Conservation (phyloP, 2,797 vertebrate genomes). For the Pteropus rufus region DNA sequence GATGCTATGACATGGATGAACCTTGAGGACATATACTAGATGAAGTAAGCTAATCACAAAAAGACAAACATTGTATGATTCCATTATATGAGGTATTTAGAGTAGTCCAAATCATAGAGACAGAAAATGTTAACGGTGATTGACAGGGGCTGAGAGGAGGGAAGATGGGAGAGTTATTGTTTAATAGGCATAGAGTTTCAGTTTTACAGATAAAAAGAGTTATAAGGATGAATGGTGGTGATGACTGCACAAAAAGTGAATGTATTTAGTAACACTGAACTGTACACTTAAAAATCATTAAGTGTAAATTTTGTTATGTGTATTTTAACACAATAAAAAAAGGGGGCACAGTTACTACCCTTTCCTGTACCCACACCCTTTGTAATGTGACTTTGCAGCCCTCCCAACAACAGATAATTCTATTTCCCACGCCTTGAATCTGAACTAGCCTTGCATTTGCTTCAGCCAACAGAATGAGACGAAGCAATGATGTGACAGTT, state of each 20-base stretch:
- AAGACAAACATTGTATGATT: not conserved
- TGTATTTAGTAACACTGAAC: not conserved
- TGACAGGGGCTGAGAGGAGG: not conserved
- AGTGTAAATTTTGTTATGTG: not conserved
- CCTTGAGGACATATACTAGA: not conserved
- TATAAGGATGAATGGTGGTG: not conserved
- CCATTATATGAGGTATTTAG: not conserved
- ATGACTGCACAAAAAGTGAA: not conserved
- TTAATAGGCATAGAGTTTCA: not conserved
- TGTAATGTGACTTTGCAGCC: not conserved
- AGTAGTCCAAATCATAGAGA: not conserved
- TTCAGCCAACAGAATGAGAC: not conserved
- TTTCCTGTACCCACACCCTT: not conserved
- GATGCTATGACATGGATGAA: not conserved
- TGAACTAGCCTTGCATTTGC: not conserved
- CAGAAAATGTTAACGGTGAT: not conserved
- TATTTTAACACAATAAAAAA: not conserved
- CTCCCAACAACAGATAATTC: not conserved
- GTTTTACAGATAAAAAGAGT: not conserved
- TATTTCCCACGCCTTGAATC: not conserved
- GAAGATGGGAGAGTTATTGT: not conserved
- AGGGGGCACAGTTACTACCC: not conserved
- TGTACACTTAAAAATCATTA: not conserved
- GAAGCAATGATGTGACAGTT: not conserved
- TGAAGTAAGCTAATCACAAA: not conserved